A percentile compares a stretch with the other conserved stretches of the same genome.
These are phyloP conservation scores for Hermaeophaga mercurialis DNA, from an alignment of 2,888 invertebrate species.

Conservation along the genomic window DNA sequence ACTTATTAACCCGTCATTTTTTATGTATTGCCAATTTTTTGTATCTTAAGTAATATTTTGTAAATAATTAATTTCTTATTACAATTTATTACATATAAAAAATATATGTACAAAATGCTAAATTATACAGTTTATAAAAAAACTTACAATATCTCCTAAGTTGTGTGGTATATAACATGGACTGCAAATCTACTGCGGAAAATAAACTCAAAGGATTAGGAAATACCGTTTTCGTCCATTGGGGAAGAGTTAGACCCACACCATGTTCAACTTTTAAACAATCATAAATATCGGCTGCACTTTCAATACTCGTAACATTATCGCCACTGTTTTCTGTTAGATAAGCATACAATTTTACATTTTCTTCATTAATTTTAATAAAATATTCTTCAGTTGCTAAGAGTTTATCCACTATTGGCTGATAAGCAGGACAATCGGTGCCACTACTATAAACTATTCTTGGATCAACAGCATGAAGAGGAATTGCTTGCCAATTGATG, in stretches of 20 bases:
- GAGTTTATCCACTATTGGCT: not conserved
- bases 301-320: conserved; percentile 60
- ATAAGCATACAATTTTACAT: conserved; percentile 65
- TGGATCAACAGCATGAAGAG: conserved; percentile 66
- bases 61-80: too few relatives aligned
- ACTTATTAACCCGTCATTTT: too few relatives aligned
- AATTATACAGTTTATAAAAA: not conserved
- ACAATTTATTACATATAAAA: too few relatives aligned
- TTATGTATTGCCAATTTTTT: too few relatives aligned
- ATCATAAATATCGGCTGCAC: conserved; percentile 62
- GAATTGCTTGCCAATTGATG: conserved; percentile 73
- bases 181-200: not conserved
- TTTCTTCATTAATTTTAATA: conserved; percentile 57
- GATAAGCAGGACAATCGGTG: conserved; percentile 10
- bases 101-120: not conserved
- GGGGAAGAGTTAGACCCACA: conserved; percentile 6
- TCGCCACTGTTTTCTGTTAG: conserved; percentile 62
- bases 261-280: conserved; percentile 65
- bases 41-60: not conserved
- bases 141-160: not conserved
- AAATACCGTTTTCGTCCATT: conserved; percentile 17
- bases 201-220: conserved; percentile 16
- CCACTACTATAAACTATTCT: conserved; percentile 47
- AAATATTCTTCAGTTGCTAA: conserved; percentile 13
- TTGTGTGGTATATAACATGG: not conserved